Conservation (phyloP, 2,113 vertebrate species). For the Cnemophilus loriae region DNA sequence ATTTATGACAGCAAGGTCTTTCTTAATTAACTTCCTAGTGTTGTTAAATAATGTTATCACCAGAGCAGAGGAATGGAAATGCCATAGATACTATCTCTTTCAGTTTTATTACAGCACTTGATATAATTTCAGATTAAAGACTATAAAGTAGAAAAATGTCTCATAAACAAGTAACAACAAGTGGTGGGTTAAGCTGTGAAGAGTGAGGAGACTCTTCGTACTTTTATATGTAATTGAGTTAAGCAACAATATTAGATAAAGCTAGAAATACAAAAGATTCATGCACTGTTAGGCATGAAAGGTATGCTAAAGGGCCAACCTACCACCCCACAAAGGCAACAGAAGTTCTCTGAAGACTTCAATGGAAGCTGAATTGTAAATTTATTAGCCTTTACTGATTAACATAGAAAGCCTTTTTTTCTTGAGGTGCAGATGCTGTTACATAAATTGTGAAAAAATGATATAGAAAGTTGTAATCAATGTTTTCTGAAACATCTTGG, state of each 20-base stretch:
- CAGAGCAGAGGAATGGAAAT: conserved; percentile 58
- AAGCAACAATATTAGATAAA: conserved; percentile 55
- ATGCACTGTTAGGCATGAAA: conserved; percentile 56
- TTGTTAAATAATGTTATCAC: conserved; percentile 69
- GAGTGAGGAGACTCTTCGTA: background rate
- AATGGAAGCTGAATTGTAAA: background rate
- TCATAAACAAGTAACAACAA: conserved; percentile 60
- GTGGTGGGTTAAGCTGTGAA: background rate
- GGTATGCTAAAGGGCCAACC: conserved; percentile 30
- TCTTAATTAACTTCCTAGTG: conserved; percentile 68
- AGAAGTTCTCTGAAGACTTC: background rate
- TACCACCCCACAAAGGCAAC: conserved; percentile 16
- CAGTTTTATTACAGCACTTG: conserved; percentile 58
- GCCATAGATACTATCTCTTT: conserved; percentile 65
- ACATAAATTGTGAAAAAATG: background rate
- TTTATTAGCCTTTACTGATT: conserved; percentile 32
- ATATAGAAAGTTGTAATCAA: background rate
- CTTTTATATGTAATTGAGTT: conserved; percentile 24
- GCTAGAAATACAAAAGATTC: conserved; percentile 56
- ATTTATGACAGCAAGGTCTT: conserved; percentile 68
- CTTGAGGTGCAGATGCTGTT: background rate
- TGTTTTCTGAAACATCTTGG: background rate
- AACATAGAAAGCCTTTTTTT: conserved; percentile 2
- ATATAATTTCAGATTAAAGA: conserved; percentile 67
- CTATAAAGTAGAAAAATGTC: conserved; percentile 63